Evolutionary conservation across 2,888 invertebrate species (phyloP).

Genomic region (Rhopalosiphum nymphaeae): DNA sequence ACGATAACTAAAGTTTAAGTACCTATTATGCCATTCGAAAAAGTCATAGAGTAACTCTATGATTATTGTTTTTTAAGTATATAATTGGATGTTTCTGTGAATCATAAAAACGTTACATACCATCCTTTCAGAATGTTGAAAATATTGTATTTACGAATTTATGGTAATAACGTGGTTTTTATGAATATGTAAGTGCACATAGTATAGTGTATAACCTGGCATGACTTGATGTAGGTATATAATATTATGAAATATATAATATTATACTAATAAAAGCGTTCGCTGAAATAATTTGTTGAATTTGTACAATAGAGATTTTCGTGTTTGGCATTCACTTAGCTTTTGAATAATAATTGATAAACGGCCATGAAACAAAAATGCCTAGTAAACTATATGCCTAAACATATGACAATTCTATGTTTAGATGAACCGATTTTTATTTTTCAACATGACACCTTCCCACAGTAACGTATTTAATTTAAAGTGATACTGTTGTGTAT

Average conservation of each 20-base stretch:
- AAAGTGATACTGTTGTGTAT: background rate
- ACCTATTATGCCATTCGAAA: background rate
- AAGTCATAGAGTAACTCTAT: background rate
- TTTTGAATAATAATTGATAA: background rate
- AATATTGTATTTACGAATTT: background rate
- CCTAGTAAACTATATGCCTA: background rate
- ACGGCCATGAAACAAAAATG: conserved; percentile 41
- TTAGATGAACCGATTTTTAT: background rate
- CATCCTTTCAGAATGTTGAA: background rate
- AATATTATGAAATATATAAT: background rate
- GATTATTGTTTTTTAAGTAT: background rate
- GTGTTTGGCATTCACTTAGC: background rate
- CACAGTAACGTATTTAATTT: background rate
- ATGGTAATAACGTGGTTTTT: background rate
- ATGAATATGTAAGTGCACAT: background rate
- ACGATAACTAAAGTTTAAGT: background rate
- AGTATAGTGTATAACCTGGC: background rate
- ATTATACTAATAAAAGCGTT: background rate
- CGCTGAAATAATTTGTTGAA: background rate
- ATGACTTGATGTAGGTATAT: background rate
- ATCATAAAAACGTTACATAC: background rate
- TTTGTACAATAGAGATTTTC: conserved; percentile 9
- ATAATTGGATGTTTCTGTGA: background rate
- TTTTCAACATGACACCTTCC: background rate
- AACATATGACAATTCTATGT: background rate